A percentile compares a stretch with the other conserved stretches of the same genome.
Evolutionary conservation across 2,113 vertebrate species (phyloP).

Genomic region (Tachysurus vachellii): DNA sequence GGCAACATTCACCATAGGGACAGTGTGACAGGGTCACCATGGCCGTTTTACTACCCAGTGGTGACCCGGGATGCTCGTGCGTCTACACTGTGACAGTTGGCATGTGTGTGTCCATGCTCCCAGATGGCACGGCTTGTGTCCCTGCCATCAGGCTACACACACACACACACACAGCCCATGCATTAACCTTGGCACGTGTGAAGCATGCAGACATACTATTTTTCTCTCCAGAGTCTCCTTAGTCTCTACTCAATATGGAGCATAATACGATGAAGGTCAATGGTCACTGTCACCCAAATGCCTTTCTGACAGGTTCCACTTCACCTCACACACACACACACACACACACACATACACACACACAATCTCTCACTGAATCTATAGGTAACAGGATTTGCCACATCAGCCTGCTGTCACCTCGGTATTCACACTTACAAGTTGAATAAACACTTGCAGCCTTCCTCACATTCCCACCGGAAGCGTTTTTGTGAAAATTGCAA

Average conservation of each 20-base stretch:
- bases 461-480: conserved; percentile 24
- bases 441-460: conserved; percentile 31
- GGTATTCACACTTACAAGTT: conserved; percentile 33
- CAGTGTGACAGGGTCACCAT: conserved; percentile 38
- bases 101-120: conserved; percentile 17
- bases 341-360: conserved; percentile 6
- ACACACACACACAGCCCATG: not conserved
- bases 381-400: conserved; percentile 25
- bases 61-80: conserved; percentile 2
- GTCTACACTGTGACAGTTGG: conserved; percentile 8
- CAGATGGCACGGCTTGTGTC: conserved; percentile 26
- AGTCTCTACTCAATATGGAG: not conserved
- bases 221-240: not conserved
- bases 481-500: conserved; percentile 44
- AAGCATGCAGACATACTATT: not conserved
- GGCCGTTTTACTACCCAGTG: conserved; percentile 9
- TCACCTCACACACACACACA: not conserved
- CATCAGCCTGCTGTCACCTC: conserved; percentile 30
- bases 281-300: not conserved
- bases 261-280: conserved; percentile 2
- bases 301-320: not conserved
- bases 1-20: conserved; percentile 11
- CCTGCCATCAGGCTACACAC: not conserved
- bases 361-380: not conserved
- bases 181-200: conserved; percentile 35